Conservation (phyloP, 2,113 vertebrate species). For the Perccottus glenii region DNA sequence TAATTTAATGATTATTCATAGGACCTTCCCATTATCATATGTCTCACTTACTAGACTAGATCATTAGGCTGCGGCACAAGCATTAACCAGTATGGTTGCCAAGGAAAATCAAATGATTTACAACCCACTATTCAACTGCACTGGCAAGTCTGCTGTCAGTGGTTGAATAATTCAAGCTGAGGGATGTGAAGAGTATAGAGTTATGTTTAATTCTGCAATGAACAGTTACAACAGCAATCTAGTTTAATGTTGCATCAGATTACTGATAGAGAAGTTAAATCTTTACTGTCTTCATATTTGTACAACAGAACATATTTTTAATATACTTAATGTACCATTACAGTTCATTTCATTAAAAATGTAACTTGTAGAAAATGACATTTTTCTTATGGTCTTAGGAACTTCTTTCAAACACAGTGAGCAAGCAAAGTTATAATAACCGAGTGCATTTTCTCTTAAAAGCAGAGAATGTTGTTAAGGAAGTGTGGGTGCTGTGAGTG, state of each 20-base stretch:
- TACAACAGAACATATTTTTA: not conserved
- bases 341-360: too few relatives aligned
- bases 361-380: too few relatives aligned
- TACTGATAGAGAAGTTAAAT: not conserved
- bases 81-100: constrained; percentile 67
- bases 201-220: not conserved
- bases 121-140: constrained; percentile 48
- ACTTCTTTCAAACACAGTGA: not conserved
- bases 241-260: not conserved
- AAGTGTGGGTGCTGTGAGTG: constrained; percentile 14
- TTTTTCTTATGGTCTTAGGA: too few relatives aligned
- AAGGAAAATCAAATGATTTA: constrained; percentile 67
- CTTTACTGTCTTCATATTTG: not conserved
- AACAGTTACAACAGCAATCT: not conserved
- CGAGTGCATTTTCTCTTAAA: constrained; percentile 8
- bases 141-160: constrained; percentile 20
- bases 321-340: too few relatives aligned
- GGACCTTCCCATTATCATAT: constrained; percentile 24
- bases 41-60: constrained; percentile 31
- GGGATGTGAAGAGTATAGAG: not conserved
- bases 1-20: constrained; percentile 55
- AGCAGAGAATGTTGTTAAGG: not conserved
- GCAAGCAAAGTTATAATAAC: not conserved
- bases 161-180: not conserved
- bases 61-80: constrained; percentile 56